phyloP scores from a whole-genome alignment of 2,797 vertebrate genomes.

The Gorsachius magnificus region DNA sequence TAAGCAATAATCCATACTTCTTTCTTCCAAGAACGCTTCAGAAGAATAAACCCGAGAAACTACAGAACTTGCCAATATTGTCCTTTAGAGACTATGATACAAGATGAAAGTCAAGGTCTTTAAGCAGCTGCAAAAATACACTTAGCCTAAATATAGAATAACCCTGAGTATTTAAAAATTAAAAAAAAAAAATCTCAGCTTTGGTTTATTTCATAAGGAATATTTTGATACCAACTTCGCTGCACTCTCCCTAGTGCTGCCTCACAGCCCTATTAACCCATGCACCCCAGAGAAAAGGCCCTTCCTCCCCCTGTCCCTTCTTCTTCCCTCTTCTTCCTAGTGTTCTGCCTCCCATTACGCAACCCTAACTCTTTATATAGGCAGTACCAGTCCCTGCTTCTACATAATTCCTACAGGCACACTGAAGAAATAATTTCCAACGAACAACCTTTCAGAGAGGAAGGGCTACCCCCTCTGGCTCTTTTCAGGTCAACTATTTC shows the following conservation, averaged over 20 bases:
- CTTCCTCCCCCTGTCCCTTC: no score
- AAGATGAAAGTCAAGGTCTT: not conserved
- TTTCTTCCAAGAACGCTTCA: not conserved
- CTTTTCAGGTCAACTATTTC: not conserved
- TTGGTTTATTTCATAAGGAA: not conserved
- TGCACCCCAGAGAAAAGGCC: not conserved
- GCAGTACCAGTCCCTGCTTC: not conserved
- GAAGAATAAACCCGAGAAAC: not conserved
- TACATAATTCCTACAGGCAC: not conserved
- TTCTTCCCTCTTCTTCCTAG: not conserved
- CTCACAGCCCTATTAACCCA: not conserved
- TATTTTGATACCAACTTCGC: not conserved
- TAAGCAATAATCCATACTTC: not conserved
- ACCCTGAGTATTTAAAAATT: not conserved
- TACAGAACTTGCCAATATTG: not conserved
- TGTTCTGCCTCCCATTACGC: not conserved
- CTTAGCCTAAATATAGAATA: not conserved
- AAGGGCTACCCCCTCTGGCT: not conserved
- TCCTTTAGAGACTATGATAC: not conserved
- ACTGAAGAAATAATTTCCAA: not conserved
- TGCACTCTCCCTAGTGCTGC: not conserved
- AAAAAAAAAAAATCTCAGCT: not conserved
- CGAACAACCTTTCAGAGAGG: not conserved
- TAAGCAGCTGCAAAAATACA: not conserved
- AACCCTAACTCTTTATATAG: accelerated